Conservation (phyloP, 2,113 vertebrate species). For the Eublepharis macularius region DNA sequence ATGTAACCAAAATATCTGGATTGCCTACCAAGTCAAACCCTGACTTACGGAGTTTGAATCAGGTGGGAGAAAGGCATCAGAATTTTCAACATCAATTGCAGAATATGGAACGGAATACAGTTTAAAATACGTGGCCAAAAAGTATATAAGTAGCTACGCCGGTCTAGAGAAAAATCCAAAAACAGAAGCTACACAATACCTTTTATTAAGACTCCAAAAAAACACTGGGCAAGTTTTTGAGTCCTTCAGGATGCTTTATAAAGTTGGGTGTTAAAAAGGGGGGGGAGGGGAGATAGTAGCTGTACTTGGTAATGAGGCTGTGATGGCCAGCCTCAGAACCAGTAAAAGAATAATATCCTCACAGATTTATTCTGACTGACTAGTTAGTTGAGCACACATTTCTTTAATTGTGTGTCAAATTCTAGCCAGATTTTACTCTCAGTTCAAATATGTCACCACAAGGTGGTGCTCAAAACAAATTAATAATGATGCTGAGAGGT, state of each 20-base stretch:
- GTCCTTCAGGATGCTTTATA: no score
- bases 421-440: background rate
- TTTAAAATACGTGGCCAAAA: background rate
- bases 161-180: no score
- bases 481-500: background rate
- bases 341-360: background rate
- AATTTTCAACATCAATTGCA: background rate
- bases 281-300: no score
- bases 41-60: rapidly evolving
- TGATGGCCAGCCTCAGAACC: background rate
- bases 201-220: no score
- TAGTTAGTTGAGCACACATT: background rate
- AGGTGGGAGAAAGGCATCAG: rapidly evolving
- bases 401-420: background rate
- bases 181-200: no score
- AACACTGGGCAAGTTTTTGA: background rate
- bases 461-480: constrained; percentile 66
- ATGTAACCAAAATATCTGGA: background rate
- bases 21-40: background rate
- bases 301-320: background rate
- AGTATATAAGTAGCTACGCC: background rate
- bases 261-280: no score
- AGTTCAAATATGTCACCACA: constrained; percentile 54
- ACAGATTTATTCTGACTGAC: background rate
- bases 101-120: background rate